A percentile compares a stretch with the other conserved stretches of the same genome.
Conservation (phyloP, 2,797 vertebrate genomes). For the Bovichtus diacanthus region DNA sequence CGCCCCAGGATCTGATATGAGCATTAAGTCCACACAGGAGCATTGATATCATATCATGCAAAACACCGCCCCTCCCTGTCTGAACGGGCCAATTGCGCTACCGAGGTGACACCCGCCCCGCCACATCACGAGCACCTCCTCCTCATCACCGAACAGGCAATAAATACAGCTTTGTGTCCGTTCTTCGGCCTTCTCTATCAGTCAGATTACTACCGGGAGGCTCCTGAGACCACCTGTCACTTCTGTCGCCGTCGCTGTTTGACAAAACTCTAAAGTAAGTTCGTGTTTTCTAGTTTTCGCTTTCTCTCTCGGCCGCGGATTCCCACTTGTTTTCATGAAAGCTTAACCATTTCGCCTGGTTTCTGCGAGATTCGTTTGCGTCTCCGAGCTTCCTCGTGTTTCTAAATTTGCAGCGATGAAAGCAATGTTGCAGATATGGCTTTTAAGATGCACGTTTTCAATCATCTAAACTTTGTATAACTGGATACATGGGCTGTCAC, state of each 20-base stretch:
- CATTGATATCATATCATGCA: neutral
- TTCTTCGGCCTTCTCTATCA: conserved; percentile 48
- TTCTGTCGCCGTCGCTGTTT: conserved; percentile 32
- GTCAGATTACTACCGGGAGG: neutral
- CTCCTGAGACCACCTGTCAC: neutral
- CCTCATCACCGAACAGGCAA: neutral
- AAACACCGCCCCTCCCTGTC: conserved; percentile 54
- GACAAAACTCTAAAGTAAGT: conserved; percentile 72
- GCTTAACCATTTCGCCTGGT: neutral
- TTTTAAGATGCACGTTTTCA: neutral
- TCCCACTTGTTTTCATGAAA: neutral
- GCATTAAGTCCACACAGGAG: conserved; percentile 52
- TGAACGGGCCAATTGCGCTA: conserved; percentile 70
- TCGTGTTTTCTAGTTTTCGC: neutral
- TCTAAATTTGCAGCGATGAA: neutral
- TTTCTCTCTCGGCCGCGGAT: neutral
- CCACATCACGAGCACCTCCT: conserved; percentile 66
- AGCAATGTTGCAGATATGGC: neutral
- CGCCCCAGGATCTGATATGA: neutral
- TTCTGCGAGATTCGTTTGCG: neutral
- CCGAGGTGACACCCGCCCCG: conserved; percentile 69
- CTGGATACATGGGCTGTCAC: neutral
- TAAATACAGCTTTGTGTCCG: conserved; percentile 69
- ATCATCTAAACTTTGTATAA: neutral
- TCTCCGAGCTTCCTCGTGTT: neutral